phyloP scores from a whole-genome alignment of 2,113 vertebrate species.

The Machaerirhynchus nigripectus region DNA sequence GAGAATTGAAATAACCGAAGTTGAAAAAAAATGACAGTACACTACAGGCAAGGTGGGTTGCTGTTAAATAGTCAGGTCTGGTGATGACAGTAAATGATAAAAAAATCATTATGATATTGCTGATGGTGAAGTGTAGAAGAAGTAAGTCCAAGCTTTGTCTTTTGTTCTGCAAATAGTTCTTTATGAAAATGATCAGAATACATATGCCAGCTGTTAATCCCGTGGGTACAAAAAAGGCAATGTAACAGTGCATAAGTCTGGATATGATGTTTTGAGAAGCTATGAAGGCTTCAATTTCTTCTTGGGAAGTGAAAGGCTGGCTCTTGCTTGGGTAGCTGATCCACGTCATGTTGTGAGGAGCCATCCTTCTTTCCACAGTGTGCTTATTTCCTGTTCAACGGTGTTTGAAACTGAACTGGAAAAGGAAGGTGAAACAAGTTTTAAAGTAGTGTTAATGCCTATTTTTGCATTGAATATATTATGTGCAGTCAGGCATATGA shows the following conservation, averaged over 20 bases:
- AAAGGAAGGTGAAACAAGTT: not conserved
- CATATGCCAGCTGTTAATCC: slow-evolving; percentile 72
- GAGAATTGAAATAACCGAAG: slow-evolving; percentile 66
- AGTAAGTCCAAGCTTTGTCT: slow-evolving; percentile 64
- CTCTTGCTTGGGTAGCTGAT: slow-evolving; percentile 62
- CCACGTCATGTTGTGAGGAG: slow-evolving; percentile 57
- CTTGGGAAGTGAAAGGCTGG: not conserved
- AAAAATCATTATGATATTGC: slow-evolving; percentile 73
- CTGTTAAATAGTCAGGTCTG: slow-evolving; percentile 67
- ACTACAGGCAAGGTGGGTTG: slow-evolving; percentile 66
- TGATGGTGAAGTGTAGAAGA: slow-evolving; percentile 69
- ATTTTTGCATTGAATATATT: not conserved
- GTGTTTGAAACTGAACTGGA: not conserved
- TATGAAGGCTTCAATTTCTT: slow-evolving; percentile 21
- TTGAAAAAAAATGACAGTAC: slow-evolving; percentile 77
- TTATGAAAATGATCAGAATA: slow-evolving; percentile 67
- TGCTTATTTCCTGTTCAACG: not conserved
- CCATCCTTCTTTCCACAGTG: not conserved
- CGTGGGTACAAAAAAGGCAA: slow-evolving; percentile 57
- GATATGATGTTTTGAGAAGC: slow-evolving; percentile 68
- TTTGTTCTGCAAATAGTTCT: slow-evolving; percentile 44
- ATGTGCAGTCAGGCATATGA: not conserved
- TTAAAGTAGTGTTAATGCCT: not conserved
- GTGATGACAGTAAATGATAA: slow-evolving; percentile 72
- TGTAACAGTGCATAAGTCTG: slow-evolving; percentile 70